Evolutionary conservation across 92 coral and sea anemone genomes (phyloP).

Genomic region (Diadumene lineata): DNA sequence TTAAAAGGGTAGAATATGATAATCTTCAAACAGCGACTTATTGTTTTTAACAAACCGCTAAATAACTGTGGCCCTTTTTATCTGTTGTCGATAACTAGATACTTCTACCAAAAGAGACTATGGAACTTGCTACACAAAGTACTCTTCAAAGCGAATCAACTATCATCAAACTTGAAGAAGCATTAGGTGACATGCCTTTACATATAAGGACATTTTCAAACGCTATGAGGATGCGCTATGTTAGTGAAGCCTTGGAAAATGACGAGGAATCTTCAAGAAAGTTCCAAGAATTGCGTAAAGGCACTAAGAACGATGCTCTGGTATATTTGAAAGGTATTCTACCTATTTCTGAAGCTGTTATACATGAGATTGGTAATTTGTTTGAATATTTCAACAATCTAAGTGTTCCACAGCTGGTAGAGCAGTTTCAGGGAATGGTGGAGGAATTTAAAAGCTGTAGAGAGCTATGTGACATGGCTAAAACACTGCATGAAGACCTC

Average conservation of each 20-base stretch:
- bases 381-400: background rate
- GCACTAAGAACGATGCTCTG: constrained; percentile 7
- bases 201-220: background rate
- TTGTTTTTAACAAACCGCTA: too few species aligned
- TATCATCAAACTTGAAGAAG: background rate
- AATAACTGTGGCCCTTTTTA: background rate
- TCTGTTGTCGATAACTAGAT: background rate
- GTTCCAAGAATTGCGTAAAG: background rate
- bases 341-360: background rate
- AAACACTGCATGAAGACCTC: constrained; percentile 53
- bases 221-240: background rate
- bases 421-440: background rate
- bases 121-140: background rate
- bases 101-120: background rate
- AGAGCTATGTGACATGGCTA: constrained; percentile 17
- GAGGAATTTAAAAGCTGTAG: background rate
- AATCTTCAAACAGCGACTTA: too few species aligned
- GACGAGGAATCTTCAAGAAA: background rate
- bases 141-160: background rate
- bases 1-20: too few species aligned
- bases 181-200: background rate
- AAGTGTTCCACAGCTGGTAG: background rate
- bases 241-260: background rate
- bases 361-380: background rate
- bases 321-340: background rate